Evolutionary conservation across 2,113 vertebrate genomes (phyloP).

Genomic region (Cryptoleucopteryx plumbea): DNA sequence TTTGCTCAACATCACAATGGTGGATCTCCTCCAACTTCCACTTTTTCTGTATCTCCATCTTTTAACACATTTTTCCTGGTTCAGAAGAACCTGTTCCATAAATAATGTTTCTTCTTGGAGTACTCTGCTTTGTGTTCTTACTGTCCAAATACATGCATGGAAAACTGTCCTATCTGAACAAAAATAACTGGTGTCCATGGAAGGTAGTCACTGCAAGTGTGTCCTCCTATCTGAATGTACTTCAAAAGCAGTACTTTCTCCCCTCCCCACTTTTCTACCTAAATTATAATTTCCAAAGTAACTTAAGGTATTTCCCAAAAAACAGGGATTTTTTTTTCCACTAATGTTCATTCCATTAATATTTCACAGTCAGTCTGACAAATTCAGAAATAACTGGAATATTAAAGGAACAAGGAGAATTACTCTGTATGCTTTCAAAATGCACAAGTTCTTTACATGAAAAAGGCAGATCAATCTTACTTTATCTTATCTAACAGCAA

Average conservation of each 20-base stretch:
- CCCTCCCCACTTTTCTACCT: fast-evolving
- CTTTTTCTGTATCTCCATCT: not conserved
- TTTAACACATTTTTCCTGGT: not conserved
- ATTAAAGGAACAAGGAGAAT: not conserved
- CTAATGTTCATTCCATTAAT: not conserved
- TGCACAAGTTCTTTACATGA: not conserved
- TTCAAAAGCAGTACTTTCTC: not conserved
- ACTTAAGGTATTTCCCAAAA: not conserved
- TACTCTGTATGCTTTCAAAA: not conserved
- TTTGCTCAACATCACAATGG: not conserved
- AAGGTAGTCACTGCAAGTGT: not conserved
- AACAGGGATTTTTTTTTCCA: not conserved
- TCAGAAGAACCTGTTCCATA: not conserved
- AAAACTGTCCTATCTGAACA: not conserved
- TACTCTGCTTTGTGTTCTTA: not conserved
- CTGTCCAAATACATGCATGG: not conserved
- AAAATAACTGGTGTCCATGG: not conserved
- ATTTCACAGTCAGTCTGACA: not conserved
- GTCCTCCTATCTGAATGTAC: not conserved
- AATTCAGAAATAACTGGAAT: not conserved
- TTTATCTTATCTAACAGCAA: conserved; percentile 4
- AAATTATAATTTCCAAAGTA: not conserved
- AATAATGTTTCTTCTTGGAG: not conserved
- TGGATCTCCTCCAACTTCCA: not conserved
- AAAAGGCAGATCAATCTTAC: conserved; percentile 10